Evolutionary conservation across 2,113 vertebrate species (phyloP).

Genomic region (Hypanus sabinus): DNA sequence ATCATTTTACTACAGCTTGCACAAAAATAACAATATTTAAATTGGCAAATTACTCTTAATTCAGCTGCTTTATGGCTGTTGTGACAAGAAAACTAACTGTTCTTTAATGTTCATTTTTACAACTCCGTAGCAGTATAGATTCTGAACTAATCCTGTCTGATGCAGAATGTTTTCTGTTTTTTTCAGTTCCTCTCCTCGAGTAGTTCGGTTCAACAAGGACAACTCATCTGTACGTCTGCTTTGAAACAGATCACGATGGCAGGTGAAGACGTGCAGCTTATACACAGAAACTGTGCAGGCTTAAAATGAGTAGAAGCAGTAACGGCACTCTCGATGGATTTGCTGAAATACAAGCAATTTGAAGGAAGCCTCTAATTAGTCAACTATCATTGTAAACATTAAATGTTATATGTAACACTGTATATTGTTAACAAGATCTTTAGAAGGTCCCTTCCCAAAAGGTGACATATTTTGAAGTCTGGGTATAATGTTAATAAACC

Average conservation of each 20-base stretch:
- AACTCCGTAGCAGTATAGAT: background rate
- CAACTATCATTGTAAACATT: background rate
- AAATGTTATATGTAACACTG: background rate
- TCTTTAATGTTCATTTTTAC: background rate
- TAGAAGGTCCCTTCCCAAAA: background rate
- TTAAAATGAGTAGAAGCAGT: constrained; percentile 1
- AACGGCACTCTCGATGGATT: background rate
- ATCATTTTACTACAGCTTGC: background rate
- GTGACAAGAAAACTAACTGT: background rate
- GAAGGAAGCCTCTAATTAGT: background rate
- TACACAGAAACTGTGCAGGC: background rate
- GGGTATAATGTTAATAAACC: background rate
- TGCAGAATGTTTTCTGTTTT: background rate
- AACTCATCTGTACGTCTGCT: background rate
- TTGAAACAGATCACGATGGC: background rate
- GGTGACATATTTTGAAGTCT: background rate
- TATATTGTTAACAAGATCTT: background rate
- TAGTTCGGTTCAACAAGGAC: background rate
- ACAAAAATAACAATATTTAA: background rate
- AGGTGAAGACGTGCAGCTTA: background rate
- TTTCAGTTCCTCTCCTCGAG: constrained; percentile 27
- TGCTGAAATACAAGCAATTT: background rate
- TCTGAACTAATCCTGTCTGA: background rate
- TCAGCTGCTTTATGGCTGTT: background rate
- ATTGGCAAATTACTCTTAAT: constrained; percentile 16